Evolutionary conservation across 2,113 vertebrate species (phyloP), one percentile per base, ranked within the genome.

Genomic region (Campylomormyrus tamandua): DNA sequence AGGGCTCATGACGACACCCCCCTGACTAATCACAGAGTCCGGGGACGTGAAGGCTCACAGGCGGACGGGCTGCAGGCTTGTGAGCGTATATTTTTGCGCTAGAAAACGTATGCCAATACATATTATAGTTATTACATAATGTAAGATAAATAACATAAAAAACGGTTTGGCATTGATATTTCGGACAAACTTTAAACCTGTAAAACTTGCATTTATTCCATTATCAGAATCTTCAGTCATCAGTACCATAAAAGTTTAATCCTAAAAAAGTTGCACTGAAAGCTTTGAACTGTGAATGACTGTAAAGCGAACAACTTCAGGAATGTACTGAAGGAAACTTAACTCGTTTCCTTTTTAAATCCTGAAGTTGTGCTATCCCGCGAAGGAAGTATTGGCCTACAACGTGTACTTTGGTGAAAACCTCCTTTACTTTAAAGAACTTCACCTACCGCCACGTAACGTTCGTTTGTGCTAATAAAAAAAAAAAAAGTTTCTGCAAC

Each of bases 1-100:
- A 93, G 92, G 92, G 93, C 93, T 94, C 94, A 93, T 95, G 95
- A 96, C 94, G 95, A 94, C 93, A 94, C 92, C 91, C 91, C 89
- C 27, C 92, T 92, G 83, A 48, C 39, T 84, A 84, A 84, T 84
- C 83, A 84, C 83, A 84, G 80, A 83, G 83, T 42, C 45, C 39
- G 83, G 21, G 19, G 21, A 84, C n/a, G 45, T 3, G 17, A 42
- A 35, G 70, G 11, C 70, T 13, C 27, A 31, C 66, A 19, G 70
- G 1, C 70, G 70, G 35, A 39, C 74, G 15, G 35, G 74, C 35
- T 42, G 70, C 35, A 39, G 70, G 13, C 70, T 77, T 2, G 1
- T 80, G 31, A 39, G 31, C n/a, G 31, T 80, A 2, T 80, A 42
- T 80, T 39, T 42, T 80, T 35, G 31, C 19, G 74, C 35, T 80